A percentile compares a stretch with the other conserved stretches of the same genome.
Conservation (phyloP, 2,797 vertebrate species). For the Acridotheres tristis region DNA sequence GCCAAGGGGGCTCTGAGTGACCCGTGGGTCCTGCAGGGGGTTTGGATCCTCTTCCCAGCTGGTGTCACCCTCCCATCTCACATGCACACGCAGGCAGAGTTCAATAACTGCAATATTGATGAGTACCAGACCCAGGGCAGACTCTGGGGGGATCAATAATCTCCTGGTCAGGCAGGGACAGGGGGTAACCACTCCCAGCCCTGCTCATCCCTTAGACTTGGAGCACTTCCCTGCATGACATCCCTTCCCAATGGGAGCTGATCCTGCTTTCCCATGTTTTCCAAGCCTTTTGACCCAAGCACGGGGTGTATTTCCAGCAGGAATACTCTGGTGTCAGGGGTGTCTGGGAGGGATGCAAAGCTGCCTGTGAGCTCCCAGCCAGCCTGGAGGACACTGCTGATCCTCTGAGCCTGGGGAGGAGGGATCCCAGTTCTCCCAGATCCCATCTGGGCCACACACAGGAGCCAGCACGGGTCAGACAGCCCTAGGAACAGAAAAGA, state of each 20-base stretch:
- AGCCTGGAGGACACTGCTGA: neutral
- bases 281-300: neutral
- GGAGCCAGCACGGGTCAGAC: neutral
- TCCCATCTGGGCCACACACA: neutral
- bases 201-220: neutral
- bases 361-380: neutral
- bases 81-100: neutral
- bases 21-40: neutral
- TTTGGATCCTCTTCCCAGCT: neutral
- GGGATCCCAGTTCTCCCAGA: neutral
- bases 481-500: neutral
- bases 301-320: neutral
- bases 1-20: neutral
- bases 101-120: neutral
- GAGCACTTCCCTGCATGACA: neutral
- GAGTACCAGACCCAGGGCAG: neutral
- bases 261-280: neutral
- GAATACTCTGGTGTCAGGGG: neutral
- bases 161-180: neutral
- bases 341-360: neutral
- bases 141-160: neutral
- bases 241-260: neutral
- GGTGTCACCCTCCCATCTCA: slow-evolving; percentile 13
- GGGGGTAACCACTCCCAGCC: neutral
- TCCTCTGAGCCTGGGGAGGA: neutral